Base-by-base conservation (phyloP, 2,113 vertebrate genomes). In the Balaeniceps rex region DNA sequence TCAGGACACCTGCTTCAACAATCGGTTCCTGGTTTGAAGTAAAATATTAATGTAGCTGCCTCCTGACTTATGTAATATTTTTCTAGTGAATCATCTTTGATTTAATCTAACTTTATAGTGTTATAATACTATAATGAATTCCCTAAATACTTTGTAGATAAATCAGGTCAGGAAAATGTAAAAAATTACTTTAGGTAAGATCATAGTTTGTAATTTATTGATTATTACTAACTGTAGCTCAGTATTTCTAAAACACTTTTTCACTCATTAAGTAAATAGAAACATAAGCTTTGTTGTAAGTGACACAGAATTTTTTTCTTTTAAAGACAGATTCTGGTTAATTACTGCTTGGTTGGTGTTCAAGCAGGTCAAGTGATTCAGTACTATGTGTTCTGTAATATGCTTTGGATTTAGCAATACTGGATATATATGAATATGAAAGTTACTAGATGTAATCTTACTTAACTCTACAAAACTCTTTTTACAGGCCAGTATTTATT, bases 171-270 rank as follows among this genome's bases (percentile, higher is more conserved):
- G 24, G 42, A 79, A 97, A 97, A 94, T 33, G n/a, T 96, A n/a
- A 88, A 95, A 96, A 97, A 96, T 94, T 94, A 94, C 89, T 95
- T 94, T 76, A 61, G 16, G 16, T 83, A 87, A 97, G 94, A 95
- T 97, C 97, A 96, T 78, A 96, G 81, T 96, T 97, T 95, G 69
- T 92, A 96, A 96, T 97, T 95, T 97, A 94, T 97, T 97, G 80
- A 96, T 96, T 96, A 95, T 95, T 97, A 85, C 52, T 95, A 95
- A 97, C 76, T 86, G 94, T 91, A 97, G 86, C 93, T 96, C 96
- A 92, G 79, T 95, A 46, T 97, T 98, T 93, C 83, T 95, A 89
- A 97, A 95, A 85, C 89, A 52, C 89, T 96, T 96, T 96, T 97
- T 93, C 24, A 90, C 85, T 96, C 94, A 94, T 95, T 97, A 96